phyloP scores from a whole-genome alignment of 2,113 vertebrate genomes.

The Chaetops frenatus region DNA sequence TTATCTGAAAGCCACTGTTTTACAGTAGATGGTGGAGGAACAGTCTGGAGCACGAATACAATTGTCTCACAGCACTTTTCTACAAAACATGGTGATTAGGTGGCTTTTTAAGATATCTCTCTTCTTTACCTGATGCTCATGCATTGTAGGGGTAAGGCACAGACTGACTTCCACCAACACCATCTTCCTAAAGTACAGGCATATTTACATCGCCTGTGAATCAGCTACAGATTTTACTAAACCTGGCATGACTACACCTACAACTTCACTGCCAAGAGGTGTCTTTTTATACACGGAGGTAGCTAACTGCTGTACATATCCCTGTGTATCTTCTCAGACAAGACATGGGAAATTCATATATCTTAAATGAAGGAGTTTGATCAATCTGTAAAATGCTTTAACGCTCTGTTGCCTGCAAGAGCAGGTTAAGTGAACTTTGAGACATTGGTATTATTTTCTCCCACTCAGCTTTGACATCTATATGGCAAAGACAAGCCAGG shows the following conservation, averaged over 20 bases:
- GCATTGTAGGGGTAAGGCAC: neutral
- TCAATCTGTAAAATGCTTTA: neutral
- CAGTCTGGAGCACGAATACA: neutral
- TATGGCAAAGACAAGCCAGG: neutral
- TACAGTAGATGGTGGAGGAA: neutral
- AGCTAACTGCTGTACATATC: neutral
- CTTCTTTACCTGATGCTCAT: neutral
- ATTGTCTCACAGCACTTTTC: neutral
- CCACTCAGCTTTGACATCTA: neutral
- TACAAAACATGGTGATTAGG: neutral
- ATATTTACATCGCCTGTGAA: neutral
- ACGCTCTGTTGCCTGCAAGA: accelerated
- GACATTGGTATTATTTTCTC: neutral
- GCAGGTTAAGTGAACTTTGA: neutral
- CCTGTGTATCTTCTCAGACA: neutral
- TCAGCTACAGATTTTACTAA: neutral
- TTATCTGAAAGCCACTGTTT: neutral
- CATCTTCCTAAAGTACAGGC: neutral
- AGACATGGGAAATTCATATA: neutral
- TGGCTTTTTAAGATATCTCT: neutral
- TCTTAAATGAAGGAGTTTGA: neutral
- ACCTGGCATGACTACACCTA: neutral
- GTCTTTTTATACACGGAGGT: neutral
- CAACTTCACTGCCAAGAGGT: neutral
- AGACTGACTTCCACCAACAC: neutral